Evolutionary conservation across 2,113 vertebrate species (phyloP).

Genomic region (Podarcis muralis): DNA sequence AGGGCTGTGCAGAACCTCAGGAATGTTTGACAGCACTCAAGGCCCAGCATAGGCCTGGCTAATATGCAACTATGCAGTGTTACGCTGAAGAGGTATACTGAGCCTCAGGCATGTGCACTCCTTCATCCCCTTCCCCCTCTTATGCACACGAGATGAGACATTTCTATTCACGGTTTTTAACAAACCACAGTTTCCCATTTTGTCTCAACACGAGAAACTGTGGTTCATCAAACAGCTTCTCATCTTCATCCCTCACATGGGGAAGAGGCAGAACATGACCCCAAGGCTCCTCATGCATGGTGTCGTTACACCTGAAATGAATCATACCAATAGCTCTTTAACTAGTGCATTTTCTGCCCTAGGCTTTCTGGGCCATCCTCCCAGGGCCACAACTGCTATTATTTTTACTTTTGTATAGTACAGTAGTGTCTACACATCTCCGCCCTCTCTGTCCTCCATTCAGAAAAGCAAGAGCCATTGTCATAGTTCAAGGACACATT

Average conservation of each 20-base stretch:
- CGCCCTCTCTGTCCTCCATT: too few relatives aligned
- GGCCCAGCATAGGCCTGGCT: neutral
- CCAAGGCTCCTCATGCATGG: neutral
- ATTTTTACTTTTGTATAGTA: too few relatives aligned
- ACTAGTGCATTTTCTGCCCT: neutral
- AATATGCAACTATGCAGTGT: neutral
- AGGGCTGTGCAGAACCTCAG: too few relatives aligned
- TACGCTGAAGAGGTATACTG: neutral
- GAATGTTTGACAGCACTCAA: neutral
- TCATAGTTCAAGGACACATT: too few relatives aligned
- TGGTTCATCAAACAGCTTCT: neutral
- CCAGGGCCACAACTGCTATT: too few relatives aligned
- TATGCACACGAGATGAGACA: neutral
- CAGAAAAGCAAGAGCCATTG: too few relatives aligned
- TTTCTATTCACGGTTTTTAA: neutral
- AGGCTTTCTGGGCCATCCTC: too few relatives aligned
- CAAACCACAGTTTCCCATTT: neutral
- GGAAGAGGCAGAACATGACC: neutral
- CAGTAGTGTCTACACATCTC: too few relatives aligned
- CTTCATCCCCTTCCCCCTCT: neutral
- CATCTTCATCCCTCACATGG: neutral
- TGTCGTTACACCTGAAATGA: neutral
- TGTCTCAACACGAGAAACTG: neutral
- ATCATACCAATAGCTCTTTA: neutral
- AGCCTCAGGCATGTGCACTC: neutral